These are phyloP conservation scores for Labrus mixtus DNA, from an alignment of 2,113 vertebrate genomes.

Conservation along the genomic window DNA sequence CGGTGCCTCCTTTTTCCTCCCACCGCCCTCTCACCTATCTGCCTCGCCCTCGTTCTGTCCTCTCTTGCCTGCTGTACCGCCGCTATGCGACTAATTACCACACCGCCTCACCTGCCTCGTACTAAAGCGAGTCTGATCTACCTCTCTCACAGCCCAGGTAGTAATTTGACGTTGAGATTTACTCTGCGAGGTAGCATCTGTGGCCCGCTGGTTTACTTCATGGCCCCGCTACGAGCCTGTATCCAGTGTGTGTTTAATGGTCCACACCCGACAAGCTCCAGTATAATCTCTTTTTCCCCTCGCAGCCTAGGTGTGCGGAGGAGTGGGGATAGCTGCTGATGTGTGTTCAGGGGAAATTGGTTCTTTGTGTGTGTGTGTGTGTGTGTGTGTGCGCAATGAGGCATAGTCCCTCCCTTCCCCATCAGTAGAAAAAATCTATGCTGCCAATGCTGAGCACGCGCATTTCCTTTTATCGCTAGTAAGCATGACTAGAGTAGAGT, in stretches of 20 bases:
- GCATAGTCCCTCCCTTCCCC: slow-evolving; percentile 15
- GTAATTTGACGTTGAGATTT: slow-evolving; percentile 47
- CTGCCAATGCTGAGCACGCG: slow-evolving; percentile 57
- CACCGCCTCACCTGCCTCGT: slow-evolving; percentile 21
- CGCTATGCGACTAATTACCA: slow-evolving; percentile 41
- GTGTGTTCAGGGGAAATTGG: slow-evolving; percentile 32
- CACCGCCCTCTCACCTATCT: slow-evolving; percentile 12
- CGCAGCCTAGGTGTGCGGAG: slow-evolving; percentile 18
- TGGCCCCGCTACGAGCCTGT: slow-evolving; percentile 22
- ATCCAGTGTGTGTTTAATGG: slow-evolving; percentile 59
- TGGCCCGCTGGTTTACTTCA: slow-evolving; percentile 31
- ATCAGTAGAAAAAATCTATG: slow-evolving; percentile 45
- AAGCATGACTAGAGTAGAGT: slow-evolving; percentile 15
- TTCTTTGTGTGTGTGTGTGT: slow-evolving; percentile 1
- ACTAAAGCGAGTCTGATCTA: slow-evolving; percentile 24
- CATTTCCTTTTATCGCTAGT: slow-evolving; percentile 30
- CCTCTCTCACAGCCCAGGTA: slow-evolving; percentile 35
- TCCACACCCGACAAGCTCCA: slow-evolving; percentile 23
- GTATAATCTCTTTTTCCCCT: slow-evolving; percentile 32
- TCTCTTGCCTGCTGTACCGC: slow-evolving; percentile 3
- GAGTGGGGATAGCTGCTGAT: slow-evolving; percentile 28
- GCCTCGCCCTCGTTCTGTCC: slow-evolving; percentile 44
- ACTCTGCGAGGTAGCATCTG: slow-evolving; percentile 55
- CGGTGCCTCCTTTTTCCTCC: slow-evolving; percentile 16
- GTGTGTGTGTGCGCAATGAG: slow-evolving; percentile 13